phyloP scores from a whole-genome alignment of 2,888 invertebrate species.

The Drosophila antonietae region DNA sequence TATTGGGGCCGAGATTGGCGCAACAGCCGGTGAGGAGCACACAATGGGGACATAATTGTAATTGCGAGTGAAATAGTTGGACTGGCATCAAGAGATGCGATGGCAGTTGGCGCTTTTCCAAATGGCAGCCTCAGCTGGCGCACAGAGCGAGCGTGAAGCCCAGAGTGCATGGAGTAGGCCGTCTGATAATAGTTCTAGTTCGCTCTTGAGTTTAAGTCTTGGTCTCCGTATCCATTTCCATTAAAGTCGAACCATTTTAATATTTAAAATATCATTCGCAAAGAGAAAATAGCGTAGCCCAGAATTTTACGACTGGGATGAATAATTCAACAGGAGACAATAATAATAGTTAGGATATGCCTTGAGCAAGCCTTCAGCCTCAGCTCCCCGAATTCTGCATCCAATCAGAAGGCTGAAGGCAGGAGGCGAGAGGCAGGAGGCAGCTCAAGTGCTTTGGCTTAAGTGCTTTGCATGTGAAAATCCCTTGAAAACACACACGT shows the following conservation, averaged over 20 bases:
- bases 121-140: constrained; percentile 37
- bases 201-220: constrained; percentile 5
- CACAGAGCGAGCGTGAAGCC: background rate
- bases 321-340: constrained; percentile 68
- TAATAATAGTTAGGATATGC: constrained; percentile 59
- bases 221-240: constrained; percentile 11
- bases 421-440: background rate
- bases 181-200: constrained; percentile 25
- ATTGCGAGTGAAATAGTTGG: constrained; percentile 51
- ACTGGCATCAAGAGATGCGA: constrained; percentile 27
- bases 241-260: constrained; percentile 56
- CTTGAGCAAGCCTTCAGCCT: constrained; percentile 1
- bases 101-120: constrained; percentile 47
- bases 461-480: constrained; percentile 63
- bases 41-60: constrained; percentile 51
- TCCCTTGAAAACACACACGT: constrained; percentile 41
- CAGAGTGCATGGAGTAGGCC: background rate
- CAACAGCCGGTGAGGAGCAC: constrained; percentile 42
- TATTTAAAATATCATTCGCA: constrained; percentile 67
- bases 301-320: constrained; percentile 39
- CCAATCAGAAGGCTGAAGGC: background rate
- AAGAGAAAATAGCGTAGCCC: constrained; percentile 34
- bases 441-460: constrained; percentile 28
- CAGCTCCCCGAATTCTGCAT: background rate
- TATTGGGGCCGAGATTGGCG: constrained; percentile 44